Percentiles rank a stretch among this genome's conserved stretches.
Conservation (phyloP, 2,888 invertebrate species). For the Coronaproctus castanopsis region DNA sequence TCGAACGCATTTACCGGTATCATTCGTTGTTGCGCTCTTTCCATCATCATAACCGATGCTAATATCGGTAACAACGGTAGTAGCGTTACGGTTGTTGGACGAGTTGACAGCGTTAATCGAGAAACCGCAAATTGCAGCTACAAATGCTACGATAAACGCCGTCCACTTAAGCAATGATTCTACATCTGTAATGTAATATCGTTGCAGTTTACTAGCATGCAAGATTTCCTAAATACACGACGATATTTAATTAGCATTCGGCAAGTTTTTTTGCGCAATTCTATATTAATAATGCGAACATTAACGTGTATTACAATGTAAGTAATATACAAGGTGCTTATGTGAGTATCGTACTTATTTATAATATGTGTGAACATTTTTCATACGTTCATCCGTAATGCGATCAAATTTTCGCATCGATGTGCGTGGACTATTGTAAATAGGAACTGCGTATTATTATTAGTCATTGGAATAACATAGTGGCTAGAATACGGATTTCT, state of each 20-base stretch:
- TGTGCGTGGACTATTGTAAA: too few relatives aligned
- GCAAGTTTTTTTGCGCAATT: too few relatives aligned
- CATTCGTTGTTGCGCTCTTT: background rate
- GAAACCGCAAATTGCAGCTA: background rate
- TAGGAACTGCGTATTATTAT: too few relatives aligned
- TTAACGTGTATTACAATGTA: too few relatives aligned
- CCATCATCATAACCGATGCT: constrained; percentile 4
- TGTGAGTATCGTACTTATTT: constrained; percentile 24
- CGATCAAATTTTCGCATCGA: too few relatives aligned
- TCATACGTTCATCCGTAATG: too few relatives aligned
- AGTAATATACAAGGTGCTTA: background rate
- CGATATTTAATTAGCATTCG: too few relatives aligned
- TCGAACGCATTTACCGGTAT: background rate
- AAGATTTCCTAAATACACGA: constrained; percentile 30
- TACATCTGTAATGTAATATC: constrained; percentile 32
- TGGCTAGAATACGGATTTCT: too few relatives aligned
- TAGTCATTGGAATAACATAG: too few relatives aligned
- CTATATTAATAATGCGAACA: too few relatives aligned
- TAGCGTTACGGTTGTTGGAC: background rate
- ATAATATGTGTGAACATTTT: too few relatives aligned
- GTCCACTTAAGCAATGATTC: constrained; percentile 37
- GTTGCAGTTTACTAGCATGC: constrained; percentile 32
- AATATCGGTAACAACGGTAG: background rate
- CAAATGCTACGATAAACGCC: constrained; percentile 25
- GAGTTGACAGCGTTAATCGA: background rate